A percentile compares a stretch with the other conserved stretches of the same genome.
Evolutionary conservation across 2,888 invertebrate species (phyloP).

Genomic region (Cyclophora punctaria): DNA sequence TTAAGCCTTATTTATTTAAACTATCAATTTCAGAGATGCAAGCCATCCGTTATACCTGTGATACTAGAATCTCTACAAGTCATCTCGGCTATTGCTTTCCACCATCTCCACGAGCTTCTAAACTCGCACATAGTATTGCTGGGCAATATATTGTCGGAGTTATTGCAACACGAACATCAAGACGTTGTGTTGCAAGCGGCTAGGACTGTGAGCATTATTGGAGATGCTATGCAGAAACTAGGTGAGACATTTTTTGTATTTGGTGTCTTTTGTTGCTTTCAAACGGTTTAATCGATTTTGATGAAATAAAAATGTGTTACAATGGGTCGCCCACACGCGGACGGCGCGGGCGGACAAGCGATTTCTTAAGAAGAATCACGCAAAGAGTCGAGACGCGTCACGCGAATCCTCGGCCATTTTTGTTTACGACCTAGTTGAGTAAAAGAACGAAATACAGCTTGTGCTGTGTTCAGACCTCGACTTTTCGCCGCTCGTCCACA

Average conservation of each 20-base stretch:
- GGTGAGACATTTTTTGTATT: slow-evolving; percentile 34
- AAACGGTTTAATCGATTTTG: too few species aligned
- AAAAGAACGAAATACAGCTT: too few species aligned
- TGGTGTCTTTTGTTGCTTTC: too few species aligned
- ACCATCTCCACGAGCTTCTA: slow-evolving; percentile 74
- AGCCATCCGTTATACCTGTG: slow-evolving; percentile 77
- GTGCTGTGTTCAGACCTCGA: too few species aligned
- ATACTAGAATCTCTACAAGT: slow-evolving; percentile 87
- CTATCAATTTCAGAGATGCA: slow-evolving; percentile 42
- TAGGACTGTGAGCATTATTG: slow-evolving; percentile 80
- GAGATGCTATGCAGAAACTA: slow-evolving; percentile 75
- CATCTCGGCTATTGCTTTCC: slow-evolving; percentile 76
- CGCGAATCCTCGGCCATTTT: too few species aligned
- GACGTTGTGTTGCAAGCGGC: slow-evolving; percentile 84
- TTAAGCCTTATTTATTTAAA: background rate
- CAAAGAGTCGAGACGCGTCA: too few species aligned
- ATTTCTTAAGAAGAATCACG: too few species aligned
- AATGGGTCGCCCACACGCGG: too few species aligned
- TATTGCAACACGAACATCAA: slow-evolving; percentile 76
- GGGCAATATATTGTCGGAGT: slow-evolving; percentile 73
- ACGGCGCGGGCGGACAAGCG: too few species aligned
- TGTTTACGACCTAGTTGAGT: too few species aligned
- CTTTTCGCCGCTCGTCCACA: too few species aligned
- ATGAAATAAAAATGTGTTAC: too few species aligned
- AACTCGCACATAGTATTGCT: slow-evolving; percentile 75